phyloP scores from a whole-genome alignment of 64 coral and sea anemone species.

The Porites australiensis region DNA sequence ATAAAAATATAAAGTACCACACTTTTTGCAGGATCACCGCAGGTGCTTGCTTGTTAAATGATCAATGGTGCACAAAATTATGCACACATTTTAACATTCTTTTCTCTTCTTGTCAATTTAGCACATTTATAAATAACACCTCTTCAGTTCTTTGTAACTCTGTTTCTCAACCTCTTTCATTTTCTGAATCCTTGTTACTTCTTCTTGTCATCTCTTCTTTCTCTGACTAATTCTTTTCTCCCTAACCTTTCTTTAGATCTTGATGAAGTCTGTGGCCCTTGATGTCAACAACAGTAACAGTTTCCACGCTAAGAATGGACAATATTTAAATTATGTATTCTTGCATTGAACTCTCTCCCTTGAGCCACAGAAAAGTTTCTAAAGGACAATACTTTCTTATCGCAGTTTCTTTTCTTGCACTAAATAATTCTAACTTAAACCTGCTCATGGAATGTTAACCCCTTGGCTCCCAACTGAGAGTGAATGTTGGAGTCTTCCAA shows the following conservation, averaged over 20 bases:
- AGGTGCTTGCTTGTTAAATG: too few species aligned
- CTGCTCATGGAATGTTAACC: too few species aligned
- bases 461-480: too few species aligned
- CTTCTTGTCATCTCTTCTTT: background rate
- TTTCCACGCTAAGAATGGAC: slow-evolving; percentile 39
- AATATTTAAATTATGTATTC: slow-evolving; percentile 13
- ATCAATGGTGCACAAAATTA: background rate
- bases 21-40: too few species aligned
- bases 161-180: background rate
- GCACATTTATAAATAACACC: background rate
- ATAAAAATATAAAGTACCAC: too few species aligned
- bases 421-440: too few species aligned
- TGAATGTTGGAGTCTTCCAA: too few species aligned
- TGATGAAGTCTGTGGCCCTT: slow-evolving; percentile 42
- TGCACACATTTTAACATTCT: background rate
- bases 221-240: slow-evolving; percentile 38
- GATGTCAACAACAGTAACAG: slow-evolving; percentile 27
- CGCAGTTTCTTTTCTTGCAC: too few species aligned
- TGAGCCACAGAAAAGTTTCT: background rate
- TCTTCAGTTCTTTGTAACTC: background rate
- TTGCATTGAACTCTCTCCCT: background rate
- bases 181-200: background rate
- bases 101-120: background rate
- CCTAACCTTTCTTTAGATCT: slow-evolving; percentile 45
- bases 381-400: too few species aligned